phyloP scores from a whole-genome alignment of 1,140 invertebrate species.

The Nasonia giraulti region DNA sequence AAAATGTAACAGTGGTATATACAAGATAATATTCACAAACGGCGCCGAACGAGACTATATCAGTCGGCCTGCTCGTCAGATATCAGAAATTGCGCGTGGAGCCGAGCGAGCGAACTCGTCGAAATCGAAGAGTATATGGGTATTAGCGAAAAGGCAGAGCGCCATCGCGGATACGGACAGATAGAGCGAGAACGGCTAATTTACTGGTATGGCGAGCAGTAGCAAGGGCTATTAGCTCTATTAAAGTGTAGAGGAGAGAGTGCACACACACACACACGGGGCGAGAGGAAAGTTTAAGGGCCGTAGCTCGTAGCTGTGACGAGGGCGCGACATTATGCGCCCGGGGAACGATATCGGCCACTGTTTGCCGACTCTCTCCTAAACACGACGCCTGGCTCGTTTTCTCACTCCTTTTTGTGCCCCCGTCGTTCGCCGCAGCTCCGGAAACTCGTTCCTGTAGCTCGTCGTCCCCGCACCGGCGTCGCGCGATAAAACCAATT shows the following conservation, averaged over 20 bases:
- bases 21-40: not conserved
- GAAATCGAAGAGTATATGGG: not conserved
- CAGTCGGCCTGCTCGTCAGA: not conserved
- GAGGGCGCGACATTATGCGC: conserved; percentile 26
- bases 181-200: not conserved
- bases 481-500: conserved; percentile 7
- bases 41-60: not conserved
- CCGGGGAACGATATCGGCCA: not conserved
- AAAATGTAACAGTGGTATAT: not conserved
- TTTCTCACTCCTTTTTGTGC: not conserved
- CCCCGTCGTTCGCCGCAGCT: not conserved
- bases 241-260: conserved; percentile 43
- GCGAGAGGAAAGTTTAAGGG: conserved; percentile 6
- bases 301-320: conserved; percentile 8
- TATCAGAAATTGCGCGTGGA: not conserved
- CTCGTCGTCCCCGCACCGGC: not conserved
- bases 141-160: no score
- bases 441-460: not conserved
- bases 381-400: not conserved
- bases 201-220: not conserved
- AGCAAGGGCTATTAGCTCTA: conserved; percentile 45
- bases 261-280: not conserved
- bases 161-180: no score
- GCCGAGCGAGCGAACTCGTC: not conserved
- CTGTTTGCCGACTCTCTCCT: conserved; percentile 13